Percentiles rank a stretch among this genome's conserved stretches.
Conservation (phyloP, 1,140 invertebrate genomes). For the Penaeus vannamei region DNA sequence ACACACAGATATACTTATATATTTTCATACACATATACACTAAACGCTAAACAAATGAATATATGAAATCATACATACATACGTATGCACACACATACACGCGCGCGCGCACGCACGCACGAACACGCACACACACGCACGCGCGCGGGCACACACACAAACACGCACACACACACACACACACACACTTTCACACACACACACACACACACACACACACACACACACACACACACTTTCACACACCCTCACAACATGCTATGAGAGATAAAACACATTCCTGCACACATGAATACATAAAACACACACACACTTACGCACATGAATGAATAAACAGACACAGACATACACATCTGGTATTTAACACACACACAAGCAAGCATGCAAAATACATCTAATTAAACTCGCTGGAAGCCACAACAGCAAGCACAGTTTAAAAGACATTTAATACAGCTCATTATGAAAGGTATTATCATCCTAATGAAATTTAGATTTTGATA, state of each 20-base stretch:
- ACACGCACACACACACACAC: background rate
- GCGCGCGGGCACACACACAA: background rate
- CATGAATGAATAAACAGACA: too few species aligned
- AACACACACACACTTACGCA: too few species aligned
- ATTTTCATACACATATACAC: constrained; percentile 6
- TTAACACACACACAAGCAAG: too few species aligned
- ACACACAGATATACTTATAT: constrained; percentile 6
- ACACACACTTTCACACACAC: background rate
- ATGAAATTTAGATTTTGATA: too few species aligned
- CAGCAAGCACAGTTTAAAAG: too few species aligned
- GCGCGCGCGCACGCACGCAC: background rate
- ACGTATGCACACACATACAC: background rate
- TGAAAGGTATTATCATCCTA: too few species aligned
- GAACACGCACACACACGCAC: background rate
- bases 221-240: background rate
- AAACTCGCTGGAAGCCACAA: too few species aligned
- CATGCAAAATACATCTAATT: too few species aligned
- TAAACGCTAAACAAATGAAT: background rate
- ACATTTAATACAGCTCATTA: too few species aligned
- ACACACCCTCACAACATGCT: background rate
- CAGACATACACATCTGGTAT: too few species aligned
- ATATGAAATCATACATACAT: background rate
- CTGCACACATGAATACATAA: too few species aligned
- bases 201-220: background rate
- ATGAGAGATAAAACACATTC: too few species aligned